Base-by-base conservation (phyloP, 1,140 invertebrate species). In the Philotrypesis tridentata region DNA sequence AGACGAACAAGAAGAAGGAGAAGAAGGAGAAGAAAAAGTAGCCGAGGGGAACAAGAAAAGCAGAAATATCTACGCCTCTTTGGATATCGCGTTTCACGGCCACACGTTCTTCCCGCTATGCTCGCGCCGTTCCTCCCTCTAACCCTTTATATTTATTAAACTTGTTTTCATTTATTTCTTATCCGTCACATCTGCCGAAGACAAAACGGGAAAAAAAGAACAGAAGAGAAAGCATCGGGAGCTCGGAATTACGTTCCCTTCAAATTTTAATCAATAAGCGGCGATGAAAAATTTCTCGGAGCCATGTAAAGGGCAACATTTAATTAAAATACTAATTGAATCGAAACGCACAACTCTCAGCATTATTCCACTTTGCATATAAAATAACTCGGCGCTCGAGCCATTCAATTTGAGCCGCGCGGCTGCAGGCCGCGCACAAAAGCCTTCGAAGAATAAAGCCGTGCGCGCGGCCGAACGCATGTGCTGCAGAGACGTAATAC, bases 71-170 rank as follows among this genome's bases (percentile, higher is more conserved):
- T 78, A 63, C 79, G 74, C 76, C 84, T 85, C 79, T 79, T 81
- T 68, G 83, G 79, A 84, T 89, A 89, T 89, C 87, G 76, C 83
- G 82, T 89, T 89, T 88, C 89, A 86, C 80, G 81, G 72, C 67
- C 73, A 63, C 43, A 29, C 74, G 43, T 78, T 80, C 73, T 71
- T 75, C 33, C 61, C 37, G 31, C 21, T 65, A n/a, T n/a, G 68
- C 33, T 80, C 21, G 37, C 33, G 61, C 6, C 4, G 25, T 76
- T 27, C 75, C 75, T 76, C 55, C 27, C 75, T 68, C 61, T 5
- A 4, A 21, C 76, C 21, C 74, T 43, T 63, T 60, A 27, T 37
- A 48, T 72, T 80, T 73, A 72, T 72, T 80, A 72, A 73, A 80
- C 33, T 72, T 43, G 14, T 73, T 43, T 78, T 78, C 68, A 23